Evolutionary conservation across 2,888 invertebrate species (phyloP), one percentile per base, ranked within the genome.

Genomic region (Drepanosiphum platanoidis): DNA sequence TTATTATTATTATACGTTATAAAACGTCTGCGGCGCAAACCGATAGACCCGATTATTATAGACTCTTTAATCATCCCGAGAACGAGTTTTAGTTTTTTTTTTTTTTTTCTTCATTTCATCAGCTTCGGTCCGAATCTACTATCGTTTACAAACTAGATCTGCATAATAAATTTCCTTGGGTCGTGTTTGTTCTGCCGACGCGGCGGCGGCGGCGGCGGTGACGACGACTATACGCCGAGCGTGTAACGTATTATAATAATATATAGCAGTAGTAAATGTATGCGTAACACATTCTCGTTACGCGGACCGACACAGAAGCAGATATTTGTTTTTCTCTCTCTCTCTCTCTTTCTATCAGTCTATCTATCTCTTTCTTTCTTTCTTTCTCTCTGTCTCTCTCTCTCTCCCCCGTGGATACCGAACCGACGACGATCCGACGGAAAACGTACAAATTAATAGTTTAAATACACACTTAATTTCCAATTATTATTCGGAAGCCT

Each of bases 111-210:
- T 46, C 22, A 32, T 18, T 22, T 39, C 30, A n/a, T 3, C 27
- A 42, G 13, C 22, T n/a, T 32, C 74, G 27, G 2, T 15, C n/a
- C n/a, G 13, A 30, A 11, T 22, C 22, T 52, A 22, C 52, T 32
- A 52, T 32, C 32, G 32, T 32, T 74, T n/a, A 32, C 46, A 52
- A 52, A 74, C 74, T 74, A 74, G 52, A 74, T 32, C 74, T 52
- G 34, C 58, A 13, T 75, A 58, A 52, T 75, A 34, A 34, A 52
- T 75, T 75, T 75, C 34, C 52, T 34, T 13, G 52, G 58, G n/a
- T n/a, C 58, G 75, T 52, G 52, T 75, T 75, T 75, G 75, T 75
- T 75, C 34, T 75, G 58, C 52, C n/a, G 34, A n/a, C 15, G n/a
- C 34, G 75, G 13, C 5, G 22, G 22, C 52, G 30, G 58, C 22